Conservation (phyloP, 2,797 vertebrate species). For the Knipowitschia caucasica region DNA sequence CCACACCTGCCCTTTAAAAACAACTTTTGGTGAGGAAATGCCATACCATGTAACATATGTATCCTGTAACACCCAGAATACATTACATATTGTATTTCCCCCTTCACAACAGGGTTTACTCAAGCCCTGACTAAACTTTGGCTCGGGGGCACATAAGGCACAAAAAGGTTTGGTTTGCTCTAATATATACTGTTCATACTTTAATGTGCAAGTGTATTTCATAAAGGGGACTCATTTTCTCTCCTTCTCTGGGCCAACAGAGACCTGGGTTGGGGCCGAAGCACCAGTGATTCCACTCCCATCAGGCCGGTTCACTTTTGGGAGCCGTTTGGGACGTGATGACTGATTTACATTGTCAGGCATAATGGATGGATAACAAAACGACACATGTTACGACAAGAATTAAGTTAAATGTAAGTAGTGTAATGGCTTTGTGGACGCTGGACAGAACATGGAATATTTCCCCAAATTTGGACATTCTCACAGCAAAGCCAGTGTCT, state of each 20-base stretch:
- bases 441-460: conserved; percentile 29
- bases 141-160: too few species aligned
- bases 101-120: too few species aligned
- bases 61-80: too few species aligned
- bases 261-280: conserved; percentile 44
- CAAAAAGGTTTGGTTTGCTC: too few species aligned
- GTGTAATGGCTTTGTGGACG: conserved; percentile 38
- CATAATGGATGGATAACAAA: conserved; percentile 67
- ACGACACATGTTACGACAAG: conserved; percentile 48
- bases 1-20: too few species aligned
- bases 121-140: too few species aligned
- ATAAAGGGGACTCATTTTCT: conserved; percentile 52
- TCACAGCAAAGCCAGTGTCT: conserved; percentile 29
- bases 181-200: too few species aligned
- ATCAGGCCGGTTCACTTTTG: conserved; percentile 48
- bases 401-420: conserved; percentile 43
- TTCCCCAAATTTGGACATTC: conserved; percentile 45
- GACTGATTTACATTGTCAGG: conserved; percentile 70
- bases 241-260: conserved; percentile 38
- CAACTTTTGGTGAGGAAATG: too few species aligned
- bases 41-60: too few species aligned
- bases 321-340: conserved; percentile 59
- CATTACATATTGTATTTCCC: too few species aligned
- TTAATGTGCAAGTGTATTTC: conserved; percentile 24
- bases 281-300: conserved; percentile 62